Evolutionary conservation across 2,113 vertebrate genomes (phyloP).

Genomic region (Nasalis larvatus): DNA sequence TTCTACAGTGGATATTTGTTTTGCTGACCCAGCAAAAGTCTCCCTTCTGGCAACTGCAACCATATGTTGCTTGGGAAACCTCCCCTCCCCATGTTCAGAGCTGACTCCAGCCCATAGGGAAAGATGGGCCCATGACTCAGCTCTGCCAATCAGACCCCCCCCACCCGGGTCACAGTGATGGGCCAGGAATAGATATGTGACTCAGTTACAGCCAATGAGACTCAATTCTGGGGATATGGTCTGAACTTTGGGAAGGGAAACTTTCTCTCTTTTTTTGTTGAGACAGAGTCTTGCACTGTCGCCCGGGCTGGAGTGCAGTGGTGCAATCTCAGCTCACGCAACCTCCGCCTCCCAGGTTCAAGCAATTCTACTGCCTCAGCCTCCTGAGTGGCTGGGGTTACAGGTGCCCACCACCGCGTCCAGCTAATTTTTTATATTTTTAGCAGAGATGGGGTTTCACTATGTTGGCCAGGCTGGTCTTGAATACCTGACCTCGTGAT

Average conservation of each 20-base stretch:
- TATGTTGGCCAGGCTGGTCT: too few relatives aligned
- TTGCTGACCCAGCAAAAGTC: slow-evolving; percentile 18
- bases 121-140: background rate
- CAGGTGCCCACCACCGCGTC: too few relatives aligned
- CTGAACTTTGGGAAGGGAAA: background rate
- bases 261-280: background rate
- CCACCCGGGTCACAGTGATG: background rate
- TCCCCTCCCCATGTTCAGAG: background rate
- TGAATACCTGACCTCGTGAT: too few relatives aligned
- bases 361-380: too few relatives aligned
- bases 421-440: too few relatives aligned
- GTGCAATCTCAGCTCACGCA: too few relatives aligned
- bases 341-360: too few relatives aligned
- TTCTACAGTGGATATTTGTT: background rate
- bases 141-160: background rate
- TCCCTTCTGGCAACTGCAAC: background rate
- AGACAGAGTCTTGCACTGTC: too few relatives aligned
- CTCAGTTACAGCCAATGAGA: background rate
- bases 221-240: background rate
- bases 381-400: too few relatives aligned
- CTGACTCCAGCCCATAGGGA: background rate
- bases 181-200: background rate
- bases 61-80: background rate
- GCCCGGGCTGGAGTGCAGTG: too few relatives aligned
- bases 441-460: too few relatives aligned